phyloP scores from a whole-genome alignment of 2,113 vertebrate genomes.

The Coregonus clupeaformis region DNA sequence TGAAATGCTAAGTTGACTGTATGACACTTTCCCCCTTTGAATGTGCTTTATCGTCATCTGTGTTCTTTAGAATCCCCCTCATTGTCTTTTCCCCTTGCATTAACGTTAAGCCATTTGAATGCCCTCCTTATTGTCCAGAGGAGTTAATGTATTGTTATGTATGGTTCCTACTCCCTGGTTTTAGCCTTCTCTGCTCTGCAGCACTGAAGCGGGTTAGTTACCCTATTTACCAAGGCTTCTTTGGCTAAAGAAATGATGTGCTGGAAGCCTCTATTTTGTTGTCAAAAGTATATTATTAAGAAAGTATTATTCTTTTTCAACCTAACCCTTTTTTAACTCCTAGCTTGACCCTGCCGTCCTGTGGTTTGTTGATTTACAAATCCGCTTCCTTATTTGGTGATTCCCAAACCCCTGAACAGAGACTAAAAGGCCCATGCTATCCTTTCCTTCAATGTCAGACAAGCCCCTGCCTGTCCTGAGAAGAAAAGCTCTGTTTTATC shows the following conservation, averaged over 20 bases:
- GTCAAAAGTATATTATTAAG: conserved; percentile 22
- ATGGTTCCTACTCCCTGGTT: conserved; percentile 20
- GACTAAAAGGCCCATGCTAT: conserved; percentile 17
- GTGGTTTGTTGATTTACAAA: conserved; percentile 28
- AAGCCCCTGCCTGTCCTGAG: conserved; percentile 56
- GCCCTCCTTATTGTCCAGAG: conserved; percentile 28
- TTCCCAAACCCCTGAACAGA: conserved; percentile 20
- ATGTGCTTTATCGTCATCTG: conserved; percentile 34
- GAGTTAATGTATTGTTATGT: conserved; percentile 51
- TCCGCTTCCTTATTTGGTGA: conserved; percentile 1
- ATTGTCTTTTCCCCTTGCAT: conserved; percentile 43
- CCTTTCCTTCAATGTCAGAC: conserved; percentile 48
- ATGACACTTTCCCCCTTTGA: conserved; percentile 41
- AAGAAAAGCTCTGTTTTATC: conserved; percentile 18
- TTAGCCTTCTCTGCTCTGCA: not conserved
- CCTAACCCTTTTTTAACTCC: conserved; percentile 30
- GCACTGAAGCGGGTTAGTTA: conserved; percentile 39
- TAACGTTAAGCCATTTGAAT: conserved; percentile 50
- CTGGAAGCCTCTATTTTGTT: conserved; percentile 12
- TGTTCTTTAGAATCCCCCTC: conserved; percentile 35
- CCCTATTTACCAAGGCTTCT: conserved; percentile 36
- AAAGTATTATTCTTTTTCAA: conserved; percentile 30
- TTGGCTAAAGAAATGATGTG: conserved; percentile 14
- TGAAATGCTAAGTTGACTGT: conserved; percentile 62
- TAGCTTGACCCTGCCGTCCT: conserved; percentile 28